A percentile compares a stretch with the other conserved stretches of the same genome.
These are phyloP conservation scores for Brevimyrus niger DNA, from an alignment of 2,113 vertebrate species.

Conservation along the genomic window DNA sequence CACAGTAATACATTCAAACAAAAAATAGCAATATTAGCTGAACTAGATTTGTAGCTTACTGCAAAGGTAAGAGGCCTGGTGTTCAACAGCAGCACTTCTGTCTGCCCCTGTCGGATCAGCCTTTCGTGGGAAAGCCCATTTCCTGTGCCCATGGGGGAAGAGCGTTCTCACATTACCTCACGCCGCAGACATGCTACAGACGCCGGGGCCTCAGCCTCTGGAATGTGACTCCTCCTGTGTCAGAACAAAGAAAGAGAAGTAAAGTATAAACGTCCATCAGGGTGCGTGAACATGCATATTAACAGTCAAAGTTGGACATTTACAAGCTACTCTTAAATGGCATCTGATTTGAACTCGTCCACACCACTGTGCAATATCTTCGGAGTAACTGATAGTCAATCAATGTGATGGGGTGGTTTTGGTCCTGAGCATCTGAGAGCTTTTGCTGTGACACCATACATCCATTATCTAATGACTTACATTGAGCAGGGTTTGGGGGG, in stretches of 20 bases:
- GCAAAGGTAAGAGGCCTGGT: not conserved
- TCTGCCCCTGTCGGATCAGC: not conserved
- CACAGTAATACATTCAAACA: not conserved
- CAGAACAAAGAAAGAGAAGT: not conserved
- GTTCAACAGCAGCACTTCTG: not conserved
- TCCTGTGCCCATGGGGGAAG: constrained; percentile 4
- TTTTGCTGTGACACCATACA: not conserved
- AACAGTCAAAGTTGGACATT: not conserved
- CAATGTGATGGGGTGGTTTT: not conserved
- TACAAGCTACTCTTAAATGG: not conserved
- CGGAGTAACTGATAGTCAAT: not conserved
- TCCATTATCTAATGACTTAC: not conserved
- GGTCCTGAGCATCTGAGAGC: not conserved
- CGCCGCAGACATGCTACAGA: constrained; percentile 9
- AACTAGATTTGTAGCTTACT: not conserved
- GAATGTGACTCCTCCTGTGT: constrained; percentile 3
- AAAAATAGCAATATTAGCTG: not conserved
- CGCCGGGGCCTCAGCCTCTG: not conserved
- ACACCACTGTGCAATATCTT: not conserved
- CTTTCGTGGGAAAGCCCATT: constrained; percentile 13
- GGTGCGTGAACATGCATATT: not conserved
- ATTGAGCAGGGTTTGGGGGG: not conserved
- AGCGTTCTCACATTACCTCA: constrained; percentile 29
- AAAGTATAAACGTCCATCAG: not conserved
- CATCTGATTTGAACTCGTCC: not conserved